Evolutionary conservation across 2,113 vertebrate species (phyloP).

Genomic region (Emberiza fucata): DNA sequence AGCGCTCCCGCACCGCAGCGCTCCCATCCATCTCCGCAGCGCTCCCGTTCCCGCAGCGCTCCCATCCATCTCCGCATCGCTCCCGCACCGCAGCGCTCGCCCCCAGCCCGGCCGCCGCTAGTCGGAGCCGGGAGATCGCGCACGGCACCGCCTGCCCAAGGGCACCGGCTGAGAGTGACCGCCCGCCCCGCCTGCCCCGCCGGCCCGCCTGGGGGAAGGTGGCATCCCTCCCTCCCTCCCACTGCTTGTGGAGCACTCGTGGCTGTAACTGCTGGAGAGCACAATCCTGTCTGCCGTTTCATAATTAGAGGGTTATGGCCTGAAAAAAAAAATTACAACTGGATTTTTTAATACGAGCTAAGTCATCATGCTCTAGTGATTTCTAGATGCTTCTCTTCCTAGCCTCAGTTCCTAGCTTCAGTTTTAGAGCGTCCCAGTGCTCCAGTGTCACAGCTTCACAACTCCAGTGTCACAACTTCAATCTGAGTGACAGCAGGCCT

Average conservation of each 20-base stretch:
- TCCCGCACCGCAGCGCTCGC: no score
- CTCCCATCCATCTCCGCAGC: no score
- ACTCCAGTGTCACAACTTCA: neutral
- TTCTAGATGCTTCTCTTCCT: constrained; percentile 10
- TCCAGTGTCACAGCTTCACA: neutral
- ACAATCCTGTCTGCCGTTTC: neutral
- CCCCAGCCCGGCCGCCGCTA: neutral
- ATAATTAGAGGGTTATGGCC: neutral
- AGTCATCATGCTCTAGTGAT: neutral
- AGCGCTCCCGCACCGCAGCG: no score
- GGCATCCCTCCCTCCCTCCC: neutral
- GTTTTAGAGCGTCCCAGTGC: neutral
- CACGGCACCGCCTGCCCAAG: neutral
- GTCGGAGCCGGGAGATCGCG: constrained; percentile 15
- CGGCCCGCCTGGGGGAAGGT: neutral
- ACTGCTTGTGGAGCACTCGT: neutral
- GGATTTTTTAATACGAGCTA: neutral
- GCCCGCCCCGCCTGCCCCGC: neutral
- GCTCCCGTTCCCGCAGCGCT: neutral
- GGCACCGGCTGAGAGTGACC: neutral
- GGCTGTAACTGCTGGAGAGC: neutral
- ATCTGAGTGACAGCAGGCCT: neutral
- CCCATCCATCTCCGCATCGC: no score
- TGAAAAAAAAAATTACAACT: neutral
- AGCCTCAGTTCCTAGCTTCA: neutral